Conservation (phyloP, 2,888 invertebrate genomes). For the Eupeodes latifasciatus region DNA sequence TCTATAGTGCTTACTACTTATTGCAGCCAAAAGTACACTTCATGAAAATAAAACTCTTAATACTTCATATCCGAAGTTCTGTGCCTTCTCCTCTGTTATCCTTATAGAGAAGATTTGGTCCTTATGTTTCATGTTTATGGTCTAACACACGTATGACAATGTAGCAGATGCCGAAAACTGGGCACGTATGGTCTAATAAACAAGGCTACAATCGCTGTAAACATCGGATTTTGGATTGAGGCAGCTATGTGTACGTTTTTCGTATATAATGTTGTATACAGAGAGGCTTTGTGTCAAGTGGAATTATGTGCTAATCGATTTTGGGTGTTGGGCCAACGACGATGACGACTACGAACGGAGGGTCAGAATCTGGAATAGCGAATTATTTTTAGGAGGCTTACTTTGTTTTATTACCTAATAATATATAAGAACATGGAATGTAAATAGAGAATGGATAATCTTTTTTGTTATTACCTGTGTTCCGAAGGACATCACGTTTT, state of each 20-base stretch:
- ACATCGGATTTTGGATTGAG: slow-evolving; percentile 58
- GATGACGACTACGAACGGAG: too few species aligned
- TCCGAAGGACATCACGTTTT: background rate
- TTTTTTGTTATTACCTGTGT: background rate
- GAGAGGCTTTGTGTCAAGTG: slow-evolving; percentile 69
- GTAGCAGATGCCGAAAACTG: slow-evolving; percentile 68
- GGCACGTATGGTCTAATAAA: slow-evolving; percentile 72
- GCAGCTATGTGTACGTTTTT: slow-evolving; percentile 26
- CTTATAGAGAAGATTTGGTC: background rate
- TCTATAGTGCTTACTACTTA: slow-evolving; percentile 28
- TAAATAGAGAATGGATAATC: slow-evolving; percentile 17
- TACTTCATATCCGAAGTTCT: slow-evolving; percentile 45
- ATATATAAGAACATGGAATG: slow-evolving; percentile 3
- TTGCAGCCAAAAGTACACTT: slow-evolving; percentile 64
- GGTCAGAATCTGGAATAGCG: background rate
- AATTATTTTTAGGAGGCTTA: slow-evolving; percentile 26
- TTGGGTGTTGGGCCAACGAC: slow-evolving; percentile 30
- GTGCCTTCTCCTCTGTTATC: background rate
- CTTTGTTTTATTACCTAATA: slow-evolving; percentile 60
- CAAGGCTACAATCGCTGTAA: slow-evolving; percentile 49
- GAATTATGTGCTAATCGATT: slow-evolving; percentile 76
- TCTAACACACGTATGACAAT: slow-evolving; percentile 68
- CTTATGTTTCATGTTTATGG: slow-evolving; percentile 41
- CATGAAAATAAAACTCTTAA: slow-evolving; percentile 65
- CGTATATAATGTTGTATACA: slow-evolving; percentile 34